Percentiles rank a stretch among this genome's conserved stretches.
Evolutionary conservation across 1,140 invertebrate genomes (phyloP).

Genomic region (Bombus balteatus): DNA sequence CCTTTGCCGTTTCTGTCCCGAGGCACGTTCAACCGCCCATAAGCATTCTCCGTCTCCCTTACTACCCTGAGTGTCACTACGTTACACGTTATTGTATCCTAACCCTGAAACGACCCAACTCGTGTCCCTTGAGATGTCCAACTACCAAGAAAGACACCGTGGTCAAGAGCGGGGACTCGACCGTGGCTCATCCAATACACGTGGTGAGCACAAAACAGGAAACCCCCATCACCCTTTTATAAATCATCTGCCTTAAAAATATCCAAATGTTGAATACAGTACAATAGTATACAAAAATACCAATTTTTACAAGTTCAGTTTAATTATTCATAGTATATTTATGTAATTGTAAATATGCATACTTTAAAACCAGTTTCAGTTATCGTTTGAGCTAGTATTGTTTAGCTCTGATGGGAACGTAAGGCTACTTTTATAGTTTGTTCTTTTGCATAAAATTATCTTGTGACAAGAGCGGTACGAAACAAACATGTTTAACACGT

Average conservation of each 20-base stretch:
- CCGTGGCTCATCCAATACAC: slow-evolving; percentile 12
- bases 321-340: neutral
- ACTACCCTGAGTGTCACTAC: slow-evolving; percentile 21
- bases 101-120: slow-evolving; percentile 50
- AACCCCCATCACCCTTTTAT: neutral
- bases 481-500: neutral
- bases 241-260: neutral
- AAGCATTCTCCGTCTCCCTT: neutral
- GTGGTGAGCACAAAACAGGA: neutral
- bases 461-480: neutral
- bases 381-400: neutral
- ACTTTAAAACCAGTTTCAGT: neutral
- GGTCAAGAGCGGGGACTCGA: slow-evolving; percentile 52
- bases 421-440: neutral
- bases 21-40: neutral
- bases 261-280: neutral
- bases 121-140: slow-evolving; percentile 33
- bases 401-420: neutral
- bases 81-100: slow-evolving; percentile 47
- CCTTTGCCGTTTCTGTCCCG: neutral
- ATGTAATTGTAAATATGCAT: neutral
- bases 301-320: neutral
- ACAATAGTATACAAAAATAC: neutral
- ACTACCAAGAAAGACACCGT: slow-evolving; percentile 39
- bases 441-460: neutral